Evolutionary conservation across 2,113 vertebrate genomes (phyloP), one percentile per base, ranked within the genome.

Genomic region (Malaclemys terrapin): DNA sequence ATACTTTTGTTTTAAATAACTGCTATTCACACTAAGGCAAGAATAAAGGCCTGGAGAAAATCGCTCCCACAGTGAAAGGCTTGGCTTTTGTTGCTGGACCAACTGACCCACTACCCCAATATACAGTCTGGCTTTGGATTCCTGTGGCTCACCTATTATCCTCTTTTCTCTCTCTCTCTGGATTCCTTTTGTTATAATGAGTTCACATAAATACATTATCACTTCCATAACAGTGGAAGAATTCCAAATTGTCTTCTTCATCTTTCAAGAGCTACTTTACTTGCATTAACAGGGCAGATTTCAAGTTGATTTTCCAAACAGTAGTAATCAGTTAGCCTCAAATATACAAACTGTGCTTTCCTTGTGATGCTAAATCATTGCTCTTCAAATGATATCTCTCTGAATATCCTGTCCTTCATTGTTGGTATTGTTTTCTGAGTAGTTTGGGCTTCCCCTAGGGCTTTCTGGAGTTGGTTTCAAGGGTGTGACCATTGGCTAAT

Each of bases 401-500:
- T 56, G 6, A 80, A 38, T 87, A 65, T 85, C 88, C 76, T 79
- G 42, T 49, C 22, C 24, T 79, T 79, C 9, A 3, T 92, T 31
- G 10, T 95, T 91, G 45, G 65, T 85, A 93, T 69, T 91, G 54
- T 86, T 87, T 89, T 50, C 27, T n/a, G 79, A 35, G 35, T 31
- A 87, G 75, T 93, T n/a, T 76, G 86, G 75, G 50, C 93, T 93
- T 94, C 89, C 53, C 31, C 90, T 5, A 16, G 31, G 20, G 69
- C 86, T 97, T 94, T 93, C 97, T 93, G 94, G 82, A 90, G 89
- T 89, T 96, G 24, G 88, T 94, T 95, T 96, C 59, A 85, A 96
- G 96, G 93, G 97, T 96, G 96, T 97, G 91, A 95, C 97, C 92
- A 89, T 85, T 95, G 92, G 90, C 91, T 96, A 65, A 82, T 92